Evolutionary conservation across 2,797 vertebrate species (phyloP).

Genomic region (Toxotes lorentzi): DNA sequence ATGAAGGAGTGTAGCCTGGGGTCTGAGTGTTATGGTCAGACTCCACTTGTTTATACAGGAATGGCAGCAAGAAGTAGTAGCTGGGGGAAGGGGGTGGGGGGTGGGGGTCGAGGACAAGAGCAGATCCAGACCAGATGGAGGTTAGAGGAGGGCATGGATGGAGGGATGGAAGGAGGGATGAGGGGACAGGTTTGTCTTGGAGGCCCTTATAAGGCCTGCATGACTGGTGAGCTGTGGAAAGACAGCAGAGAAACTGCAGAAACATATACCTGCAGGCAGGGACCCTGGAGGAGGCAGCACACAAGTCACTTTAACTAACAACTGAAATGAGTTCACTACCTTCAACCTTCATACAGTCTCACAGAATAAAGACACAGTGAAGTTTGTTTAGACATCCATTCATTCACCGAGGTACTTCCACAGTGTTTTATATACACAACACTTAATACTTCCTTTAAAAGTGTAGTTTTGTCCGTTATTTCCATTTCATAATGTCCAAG

Average conservation of each 20-base stretch:
- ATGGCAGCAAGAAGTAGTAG: constrained; percentile 64
- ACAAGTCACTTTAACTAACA: neutral
- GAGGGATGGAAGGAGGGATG: constrained; percentile 55
- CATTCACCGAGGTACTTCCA: neutral
- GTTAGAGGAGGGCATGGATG: constrained; percentile 75
- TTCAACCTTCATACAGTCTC: neutral
- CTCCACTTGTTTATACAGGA: constrained; percentile 82
- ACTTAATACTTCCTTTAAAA: constrained; percentile 16
- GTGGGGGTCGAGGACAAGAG: constrained; percentile 69
- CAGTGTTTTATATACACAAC: too few relatives aligned
- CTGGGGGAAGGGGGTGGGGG: constrained; percentile 31
- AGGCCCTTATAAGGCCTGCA: constrained; percentile 80
- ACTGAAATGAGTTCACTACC: too few relatives aligned
- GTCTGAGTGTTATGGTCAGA: constrained; percentile 78
- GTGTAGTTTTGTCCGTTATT: neutral
- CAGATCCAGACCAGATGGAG: constrained; percentile 84
- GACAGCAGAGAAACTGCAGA: constrained; percentile 32
- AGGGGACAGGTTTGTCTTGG: constrained; percentile 69
- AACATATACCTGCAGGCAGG: constrained; percentile 41
- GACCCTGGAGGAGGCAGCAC: neutral
- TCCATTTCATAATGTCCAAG: neutral
- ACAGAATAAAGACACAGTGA: neutral
- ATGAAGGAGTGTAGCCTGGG: constrained; percentile 52
- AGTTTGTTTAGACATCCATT: neutral
- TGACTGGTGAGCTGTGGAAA: constrained; percentile 28